These are phyloP conservation scores for Coendou prehensilis DNA, from an alignment of 2,797 vertebrate genomes.

Conservation along the genomic window DNA sequence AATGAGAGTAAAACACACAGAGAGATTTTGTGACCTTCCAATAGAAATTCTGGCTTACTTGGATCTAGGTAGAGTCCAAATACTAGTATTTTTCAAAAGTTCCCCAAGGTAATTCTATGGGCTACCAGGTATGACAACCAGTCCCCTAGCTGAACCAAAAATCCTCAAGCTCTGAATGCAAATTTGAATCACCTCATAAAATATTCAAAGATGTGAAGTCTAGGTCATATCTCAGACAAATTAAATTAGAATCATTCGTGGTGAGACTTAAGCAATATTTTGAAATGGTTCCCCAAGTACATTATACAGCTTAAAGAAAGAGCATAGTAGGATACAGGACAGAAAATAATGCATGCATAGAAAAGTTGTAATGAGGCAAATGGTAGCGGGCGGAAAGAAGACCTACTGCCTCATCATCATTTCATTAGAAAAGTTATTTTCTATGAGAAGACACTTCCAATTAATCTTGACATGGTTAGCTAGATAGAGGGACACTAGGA, in stretches of 20 bases:
- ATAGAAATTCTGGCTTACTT: background rate
- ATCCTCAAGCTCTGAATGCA: background rate
- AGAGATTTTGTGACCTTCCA: background rate
- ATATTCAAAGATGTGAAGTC: background rate
- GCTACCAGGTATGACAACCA: background rate
- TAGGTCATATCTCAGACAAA: slow-evolving; percentile 3
- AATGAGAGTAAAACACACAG: background rate
- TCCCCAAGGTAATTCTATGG: background rate
- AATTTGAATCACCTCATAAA: background rate
- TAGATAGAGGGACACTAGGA: background rate
- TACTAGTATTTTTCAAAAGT: background rate
- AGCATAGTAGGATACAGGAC: background rate
- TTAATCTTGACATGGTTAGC: background rate
- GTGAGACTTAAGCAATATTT: background rate
- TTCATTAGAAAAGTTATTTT: background rate
- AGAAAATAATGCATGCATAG: background rate
- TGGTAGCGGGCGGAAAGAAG: background rate
- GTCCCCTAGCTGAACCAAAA: background rate
- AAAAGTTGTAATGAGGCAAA: background rate
- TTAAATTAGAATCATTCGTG: background rate
- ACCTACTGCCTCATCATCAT: background rate
- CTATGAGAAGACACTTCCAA: background rate
- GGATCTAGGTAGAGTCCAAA: background rate
- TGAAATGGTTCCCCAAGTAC: background rate
- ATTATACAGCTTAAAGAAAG: background rate